Conservation (phyloP, 1,140 invertebrate genomes). For the Lepidurus apus region DNA sequence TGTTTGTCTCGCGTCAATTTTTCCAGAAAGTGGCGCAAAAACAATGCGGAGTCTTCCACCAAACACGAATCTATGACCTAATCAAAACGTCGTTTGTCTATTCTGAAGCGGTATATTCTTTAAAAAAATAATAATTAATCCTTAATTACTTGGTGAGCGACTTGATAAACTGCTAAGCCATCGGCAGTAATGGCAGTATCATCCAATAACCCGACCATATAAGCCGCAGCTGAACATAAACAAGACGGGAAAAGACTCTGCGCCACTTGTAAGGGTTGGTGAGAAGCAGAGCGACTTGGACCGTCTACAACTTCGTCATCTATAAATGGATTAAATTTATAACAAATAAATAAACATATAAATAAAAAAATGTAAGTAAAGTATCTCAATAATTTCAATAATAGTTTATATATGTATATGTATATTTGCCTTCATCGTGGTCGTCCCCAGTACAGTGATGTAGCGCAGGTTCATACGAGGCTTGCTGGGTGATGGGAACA, state of each 20-base stretch:
- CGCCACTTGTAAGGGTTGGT: conserved; percentile 68
- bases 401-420: not conserved
- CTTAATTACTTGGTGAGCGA: conserved; percentile 68
- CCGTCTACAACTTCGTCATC: conserved; percentile 46
- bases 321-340: conserved; percentile 25
- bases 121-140: not conserved
- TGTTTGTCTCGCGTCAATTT: conserved; percentile 90
- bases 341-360: conserved; percentile 5
- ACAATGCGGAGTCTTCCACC: conserved; percentile 95
- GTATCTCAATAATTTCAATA: not conserved
- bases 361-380: conserved; percentile 23
- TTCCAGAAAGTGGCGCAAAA: conserved; percentile 92
- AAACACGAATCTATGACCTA: conserved; percentile 95
- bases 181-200: conserved; percentile 93
- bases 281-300: conserved; percentile 49
- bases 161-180: conserved; percentile 83
- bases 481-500: conserved; percentile 91
- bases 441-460: conserved; percentile 77
- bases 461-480: conserved; percentile 83
- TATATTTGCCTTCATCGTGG: conserved; percentile 64
- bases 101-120: not conserved
- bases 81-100: not conserved
- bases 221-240: conserved; percentile 87
- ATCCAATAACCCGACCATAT: conserved; percentile 90
- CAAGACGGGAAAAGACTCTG: conserved; percentile 94